Evolutionary conservation across 2,797 vertebrate genomes (phyloP).

Genomic region (Sebastes goodei): DNA sequence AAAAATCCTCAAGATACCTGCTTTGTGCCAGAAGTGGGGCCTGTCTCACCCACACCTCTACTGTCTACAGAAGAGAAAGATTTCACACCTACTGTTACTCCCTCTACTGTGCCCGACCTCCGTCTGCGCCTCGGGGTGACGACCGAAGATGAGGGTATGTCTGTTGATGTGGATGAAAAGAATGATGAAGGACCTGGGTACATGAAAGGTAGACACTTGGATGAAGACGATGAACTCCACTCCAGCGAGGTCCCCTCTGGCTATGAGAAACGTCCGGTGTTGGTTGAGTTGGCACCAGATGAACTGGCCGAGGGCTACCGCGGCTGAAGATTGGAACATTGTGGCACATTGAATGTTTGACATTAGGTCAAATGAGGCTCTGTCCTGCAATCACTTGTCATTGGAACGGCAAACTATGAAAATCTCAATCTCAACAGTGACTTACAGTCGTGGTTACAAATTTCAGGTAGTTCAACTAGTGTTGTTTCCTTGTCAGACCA

Average conservation of each 20-base stretch:
- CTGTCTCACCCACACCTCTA: not conserved
- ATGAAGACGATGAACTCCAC: fast-evolving
- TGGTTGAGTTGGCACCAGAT: not conserved
- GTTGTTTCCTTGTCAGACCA: not conserved
- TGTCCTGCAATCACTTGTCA: not conserved
- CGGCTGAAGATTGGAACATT: not conserved
- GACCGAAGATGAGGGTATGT: fast-evolving
- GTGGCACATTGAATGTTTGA: not conserved
- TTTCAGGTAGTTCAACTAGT: not conserved
- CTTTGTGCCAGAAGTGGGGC: fast-evolving
- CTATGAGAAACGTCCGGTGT: conserved; percentile 11
- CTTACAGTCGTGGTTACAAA: not conserved
- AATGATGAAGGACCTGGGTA: not conserved
- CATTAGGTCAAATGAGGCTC: not conserved
- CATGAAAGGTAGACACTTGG: not conserved
- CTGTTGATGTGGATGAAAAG: fast-evolving
- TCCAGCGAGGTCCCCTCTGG: fast-evolving
- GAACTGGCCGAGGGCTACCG: conserved; percentile 36
- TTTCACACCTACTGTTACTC: fast-evolving
- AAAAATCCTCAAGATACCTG: fast-evolving
- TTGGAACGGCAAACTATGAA: not conserved
- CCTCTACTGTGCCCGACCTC: fast-evolving
- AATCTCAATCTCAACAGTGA: not conserved
- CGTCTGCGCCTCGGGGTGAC: fast-evolving
- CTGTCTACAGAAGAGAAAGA: fast-evolving